Base-by-base conservation (phyloP, 1,140 invertebrate genomes). In the Lordiphosa collinella region DNA sequence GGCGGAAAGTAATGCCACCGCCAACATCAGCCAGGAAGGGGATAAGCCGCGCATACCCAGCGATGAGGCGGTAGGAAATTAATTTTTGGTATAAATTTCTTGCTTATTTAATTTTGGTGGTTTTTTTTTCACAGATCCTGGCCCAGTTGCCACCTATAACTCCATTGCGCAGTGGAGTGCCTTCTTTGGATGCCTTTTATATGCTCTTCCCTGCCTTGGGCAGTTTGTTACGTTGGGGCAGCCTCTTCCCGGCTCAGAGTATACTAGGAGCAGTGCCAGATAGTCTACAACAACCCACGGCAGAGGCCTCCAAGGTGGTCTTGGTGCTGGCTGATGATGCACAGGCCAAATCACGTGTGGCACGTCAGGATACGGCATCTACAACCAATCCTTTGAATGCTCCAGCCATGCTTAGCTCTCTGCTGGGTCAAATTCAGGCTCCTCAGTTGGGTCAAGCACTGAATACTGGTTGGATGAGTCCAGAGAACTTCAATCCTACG, bases 251-350 rank as follows among this genome's bases (percentile, higher is more conserved):
- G 3, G 69, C 70, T 7, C 41, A 41, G 5, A 46, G 64, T 1
- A 14, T 85, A 6, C 55, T 85, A 8, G 74, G 79, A 1, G 75
- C 59, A 6, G 16, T 62, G 6, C 60, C 74, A 5, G 74, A 74
- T 13, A 11, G 13, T 7, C 44, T 51, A 22, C 7, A 16, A 43
- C 60, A 50, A 22, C 58, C 60, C 0, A n/a, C 51, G 4, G 48
- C 52, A 0, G 50, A 69, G 0, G 59, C 73, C 13, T 88, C 86
- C 6, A 87, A 88, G 55, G 86, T 88, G 11, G 80, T 88, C 8
- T 59, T 88, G 1, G 86, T 88, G 3, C 48, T 88, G 18, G 80
- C 86, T 13, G 80, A 85, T 2, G 80, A 85, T 36, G 61, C 61
- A 8, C 63, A 61, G 7, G 65, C 51, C 13, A 85, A 86, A 49